These are phyloP conservation scores for Rana temporaria DNA, from an alignment of 2,113 vertebrate species.

Conservation along the genomic window DNA sequence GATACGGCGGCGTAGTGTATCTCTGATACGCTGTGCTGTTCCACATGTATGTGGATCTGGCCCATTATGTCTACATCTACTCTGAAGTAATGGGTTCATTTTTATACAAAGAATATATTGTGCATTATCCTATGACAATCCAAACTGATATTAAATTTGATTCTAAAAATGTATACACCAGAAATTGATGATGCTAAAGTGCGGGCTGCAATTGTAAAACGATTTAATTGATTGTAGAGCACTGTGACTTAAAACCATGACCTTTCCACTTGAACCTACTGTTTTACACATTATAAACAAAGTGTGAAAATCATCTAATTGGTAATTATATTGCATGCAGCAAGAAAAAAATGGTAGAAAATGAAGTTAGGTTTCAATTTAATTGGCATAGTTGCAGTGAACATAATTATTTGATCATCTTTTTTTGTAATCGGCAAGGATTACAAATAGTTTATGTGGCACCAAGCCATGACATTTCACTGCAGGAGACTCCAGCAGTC, in stretches of 20 bases:
- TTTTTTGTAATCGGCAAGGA: slow-evolving; percentile 40
- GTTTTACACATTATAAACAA: slow-evolving; percentile 24
- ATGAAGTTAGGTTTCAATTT: slow-evolving; percentile 30
- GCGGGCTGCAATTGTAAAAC: slow-evolving; percentile 6
- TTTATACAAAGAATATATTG: neutral
- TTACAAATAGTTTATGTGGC: slow-evolving; percentile 38
- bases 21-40: no score
- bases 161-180: neutral
- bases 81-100: no score
- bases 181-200: neutral
- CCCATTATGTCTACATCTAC: no score
- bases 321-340: slow-evolving; percentile 26
- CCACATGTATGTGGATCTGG: no score
- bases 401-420: slow-evolving; percentile 49
- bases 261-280: slow-evolving; percentile 37
- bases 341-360: slow-evolving; percentile 3
- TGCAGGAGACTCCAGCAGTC: slow-evolving; percentile 21
- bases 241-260: slow-evolving; percentile 7
- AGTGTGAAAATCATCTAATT: slow-evolving; percentile 39
- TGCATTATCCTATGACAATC: neutral
- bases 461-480: slow-evolving; percentile 41
- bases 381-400: slow-evolving; percentile 36
- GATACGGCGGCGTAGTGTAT: no score
- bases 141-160: neutral
- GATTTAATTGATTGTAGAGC: slow-evolving; percentile 40